Evolutionary conservation across 2,797 vertebrate species (phyloP).

Genomic region (Cyprinella venusta): DNA sequence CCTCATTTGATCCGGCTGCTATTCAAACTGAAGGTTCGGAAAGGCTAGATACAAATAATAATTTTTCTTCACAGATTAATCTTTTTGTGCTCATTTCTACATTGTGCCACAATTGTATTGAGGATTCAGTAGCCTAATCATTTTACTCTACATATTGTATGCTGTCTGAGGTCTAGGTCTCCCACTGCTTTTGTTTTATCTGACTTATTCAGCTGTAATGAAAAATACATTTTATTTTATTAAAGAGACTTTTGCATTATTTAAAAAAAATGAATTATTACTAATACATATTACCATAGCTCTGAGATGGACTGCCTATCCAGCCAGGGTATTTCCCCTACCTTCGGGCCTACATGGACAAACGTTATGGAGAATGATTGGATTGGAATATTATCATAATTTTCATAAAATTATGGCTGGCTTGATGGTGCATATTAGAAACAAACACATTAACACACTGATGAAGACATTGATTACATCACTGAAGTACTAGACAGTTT

Average conservation of each 20-base stretch:
- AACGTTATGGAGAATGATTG: not conserved
- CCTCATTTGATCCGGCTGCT: constrained; percentile 3
- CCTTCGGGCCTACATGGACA: not conserved
- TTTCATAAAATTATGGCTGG: not conserved
- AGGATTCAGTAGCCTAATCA: not conserved
- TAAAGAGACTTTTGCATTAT: not conserved
- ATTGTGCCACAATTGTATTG: not conserved
- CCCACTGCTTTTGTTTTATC: not conserved
- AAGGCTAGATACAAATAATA: not conserved
- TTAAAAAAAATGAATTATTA: not conserved
- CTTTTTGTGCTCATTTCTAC: not conserved
- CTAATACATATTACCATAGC: not conserved
- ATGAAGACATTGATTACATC: not conserved
- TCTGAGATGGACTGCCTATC: not conserved
- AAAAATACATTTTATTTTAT: not conserved
- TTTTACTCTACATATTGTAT: not conserved
- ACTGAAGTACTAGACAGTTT: too few relatives aligned
- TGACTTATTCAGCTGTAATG: not conserved
- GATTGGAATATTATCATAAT: not conserved
- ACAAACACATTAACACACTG: not conserved
- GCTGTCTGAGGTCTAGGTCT: not conserved
- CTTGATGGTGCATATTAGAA: not conserved
- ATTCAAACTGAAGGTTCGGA: not conserved
- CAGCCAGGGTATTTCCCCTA: not conserved
- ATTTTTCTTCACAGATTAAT: not conserved